Conservation (phyloP, 2,888 invertebrate species). For the Lochmaea capreae region DNA sequence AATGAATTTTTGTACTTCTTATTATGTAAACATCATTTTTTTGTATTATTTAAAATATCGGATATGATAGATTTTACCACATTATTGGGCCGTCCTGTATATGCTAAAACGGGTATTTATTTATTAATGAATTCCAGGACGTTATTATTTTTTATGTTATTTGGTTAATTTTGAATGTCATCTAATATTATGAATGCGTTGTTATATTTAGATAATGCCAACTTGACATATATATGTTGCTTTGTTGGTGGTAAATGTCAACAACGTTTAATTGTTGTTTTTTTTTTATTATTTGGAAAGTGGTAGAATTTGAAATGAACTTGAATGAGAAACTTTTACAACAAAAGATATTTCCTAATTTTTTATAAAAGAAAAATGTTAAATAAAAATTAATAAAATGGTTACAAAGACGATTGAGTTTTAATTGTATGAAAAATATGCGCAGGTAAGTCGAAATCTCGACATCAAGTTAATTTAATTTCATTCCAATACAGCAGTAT, state of each 20-base stretch:
- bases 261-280: constrained; percentile 7
- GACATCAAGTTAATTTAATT: no score
- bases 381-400: constrained; percentile 13
- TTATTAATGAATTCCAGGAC: constrained; percentile 33
- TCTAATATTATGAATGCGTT: constrained; percentile 17
- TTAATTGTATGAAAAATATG: background rate
- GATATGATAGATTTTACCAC: background rate
- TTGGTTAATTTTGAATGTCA: constrained; percentile 17
- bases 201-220: constrained; percentile 57
- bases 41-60: background rate
- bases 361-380: constrained; percentile 18
- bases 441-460: background rate
- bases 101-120: constrained; percentile 42
- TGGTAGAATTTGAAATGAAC: constrained; percentile 21
- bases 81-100: background rate
- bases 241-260: constrained; percentile 24
- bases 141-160: constrained; percentile 28
- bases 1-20: no score
- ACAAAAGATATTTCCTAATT: constrained; percentile 15
- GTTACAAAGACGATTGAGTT: constrained; percentile 10
- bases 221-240: constrained; percentile 44
- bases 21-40: background rate
- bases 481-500: no score
- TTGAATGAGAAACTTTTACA: constrained; percentile 15
- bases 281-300: constrained; percentile 12